Evolutionary conservation across 2,797 vertebrate species (phyloP).

Genomic region (Nannoperca obscura): DNA sequence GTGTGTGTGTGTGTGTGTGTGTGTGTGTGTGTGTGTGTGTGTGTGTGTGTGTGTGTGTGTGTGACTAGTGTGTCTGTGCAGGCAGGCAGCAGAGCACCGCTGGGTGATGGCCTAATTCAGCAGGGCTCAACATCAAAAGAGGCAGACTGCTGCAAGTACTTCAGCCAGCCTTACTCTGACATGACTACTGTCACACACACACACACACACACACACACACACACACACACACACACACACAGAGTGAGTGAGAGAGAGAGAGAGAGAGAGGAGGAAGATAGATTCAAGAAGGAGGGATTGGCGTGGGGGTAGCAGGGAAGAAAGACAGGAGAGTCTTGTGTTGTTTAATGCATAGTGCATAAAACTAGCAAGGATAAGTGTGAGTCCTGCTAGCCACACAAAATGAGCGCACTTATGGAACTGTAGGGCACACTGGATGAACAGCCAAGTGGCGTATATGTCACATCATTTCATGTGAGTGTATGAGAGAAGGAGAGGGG

Average conservation of each 20-base stretch:
- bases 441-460: conserved; percentile 41
- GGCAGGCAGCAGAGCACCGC: conserved; percentile 72
- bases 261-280: conserved; percentile 24
- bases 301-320: conserved; percentile 17
- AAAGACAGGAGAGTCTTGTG: conserved; percentile 21
- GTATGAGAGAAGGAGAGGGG: conserved; percentile 5
- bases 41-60: conserved; percentile 39
- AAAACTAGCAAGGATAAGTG: conserved; percentile 3
- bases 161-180: conserved; percentile 77
- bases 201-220: too few species aligned
- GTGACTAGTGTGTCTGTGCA: conserved; percentile 46
- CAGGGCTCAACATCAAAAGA: conserved; percentile 82
- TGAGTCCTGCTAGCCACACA: conserved; percentile 2
- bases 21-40: conserved; percentile 46
- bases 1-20: background rate
- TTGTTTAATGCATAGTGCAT: conserved; percentile 48
- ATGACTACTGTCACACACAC: conserved; percentile 68
- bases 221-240: too few species aligned
- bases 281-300: conserved; percentile 45
- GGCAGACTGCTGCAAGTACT: conserved; percentile 78
- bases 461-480: conserved; percentile 43
- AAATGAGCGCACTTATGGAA: conserved; percentile 33
- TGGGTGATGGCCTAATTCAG: conserved; percentile 82
- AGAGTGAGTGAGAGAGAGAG: background rate
- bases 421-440: conserved; percentile 35